Evolutionary conservation across 2,888 invertebrate species (phyloP).

Genomic region (Cosmia trapezina): DNA sequence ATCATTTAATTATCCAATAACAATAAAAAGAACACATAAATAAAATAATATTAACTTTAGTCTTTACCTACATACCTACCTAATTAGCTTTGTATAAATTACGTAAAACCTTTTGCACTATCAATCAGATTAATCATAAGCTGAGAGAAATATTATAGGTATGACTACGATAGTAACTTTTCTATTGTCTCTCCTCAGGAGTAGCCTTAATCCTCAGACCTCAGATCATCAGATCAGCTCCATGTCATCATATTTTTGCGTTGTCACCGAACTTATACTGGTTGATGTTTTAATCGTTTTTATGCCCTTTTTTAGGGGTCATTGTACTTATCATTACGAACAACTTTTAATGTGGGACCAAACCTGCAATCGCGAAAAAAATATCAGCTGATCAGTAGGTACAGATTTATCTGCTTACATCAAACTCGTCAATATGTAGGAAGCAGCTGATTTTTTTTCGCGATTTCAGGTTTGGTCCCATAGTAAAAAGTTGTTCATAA

Average conservation of each 20-base stretch:
- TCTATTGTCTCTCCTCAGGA: not conserved
- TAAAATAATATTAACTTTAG: not conserved
- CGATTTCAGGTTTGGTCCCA: too few relatives aligned
- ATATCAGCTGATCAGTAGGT: too few relatives aligned
- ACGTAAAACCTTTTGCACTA: not conserved
- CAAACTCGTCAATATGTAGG: too few relatives aligned
- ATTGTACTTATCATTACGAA: too few relatives aligned
- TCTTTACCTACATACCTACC: slow-evolving; percentile 2
- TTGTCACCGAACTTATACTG: not conserved
- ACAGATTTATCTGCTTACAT: too few relatives aligned
- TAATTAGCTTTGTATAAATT: slow-evolving; percentile 34
- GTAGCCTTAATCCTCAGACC: too few relatives aligned
- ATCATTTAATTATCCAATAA: not conserved
- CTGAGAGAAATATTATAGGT: not conserved
- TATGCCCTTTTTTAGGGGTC: too few relatives aligned
- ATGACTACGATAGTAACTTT: not conserved
- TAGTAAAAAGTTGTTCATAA: too few relatives aligned
- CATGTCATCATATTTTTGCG: not conserved
- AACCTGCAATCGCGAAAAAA: too few relatives aligned
- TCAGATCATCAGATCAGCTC: not conserved
- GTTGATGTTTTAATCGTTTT: too few relatives aligned
- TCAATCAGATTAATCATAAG: not conserved
- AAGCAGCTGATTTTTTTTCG: too few relatives aligned
- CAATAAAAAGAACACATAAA: not conserved
- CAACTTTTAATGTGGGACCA: too few relatives aligned